Percentiles rank a stretch among this genome's conserved stretches.
These are phyloP conservation scores for Lampris incognitus DNA, from an alignment of 2,113 vertebrate species.

Conservation along the genomic window DNA sequence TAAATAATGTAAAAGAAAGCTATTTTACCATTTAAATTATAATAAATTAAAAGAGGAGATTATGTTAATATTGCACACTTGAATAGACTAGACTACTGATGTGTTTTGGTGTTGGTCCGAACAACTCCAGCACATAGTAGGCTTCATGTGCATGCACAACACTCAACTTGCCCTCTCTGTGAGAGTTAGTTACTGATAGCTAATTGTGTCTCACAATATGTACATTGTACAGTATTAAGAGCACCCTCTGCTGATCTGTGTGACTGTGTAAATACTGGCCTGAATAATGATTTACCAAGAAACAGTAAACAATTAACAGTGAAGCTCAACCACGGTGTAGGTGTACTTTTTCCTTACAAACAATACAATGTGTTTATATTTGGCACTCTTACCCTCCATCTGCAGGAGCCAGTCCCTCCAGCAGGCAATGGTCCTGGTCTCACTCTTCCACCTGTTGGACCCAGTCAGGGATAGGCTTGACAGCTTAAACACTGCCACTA, in stretches of 20 bases:
- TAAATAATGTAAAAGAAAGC: too few relatives aligned
- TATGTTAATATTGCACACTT: too few relatives aligned
- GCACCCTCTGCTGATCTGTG: not conserved
- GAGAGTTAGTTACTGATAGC: not conserved
- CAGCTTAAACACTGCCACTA: conserved; percentile 12
- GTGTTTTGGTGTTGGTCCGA: too few relatives aligned
- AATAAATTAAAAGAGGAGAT: too few relatives aligned
- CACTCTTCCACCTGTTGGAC: not conserved
- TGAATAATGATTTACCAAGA: not conserved
- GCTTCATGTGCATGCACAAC: too few relatives aligned
- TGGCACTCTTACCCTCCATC: not conserved
- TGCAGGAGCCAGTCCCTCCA: conserved; percentile 3
- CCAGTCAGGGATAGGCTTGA: not conserved
- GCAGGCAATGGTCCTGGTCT: conserved; percentile 3
- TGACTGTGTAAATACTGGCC: not conserved
- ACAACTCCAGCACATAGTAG: too few relatives aligned
- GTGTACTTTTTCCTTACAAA: not conserved
- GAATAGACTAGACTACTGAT: too few relatives aligned
- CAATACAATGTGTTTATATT: conserved; percentile 3
- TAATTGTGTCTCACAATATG: not conserved
- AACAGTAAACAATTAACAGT: not conserved
- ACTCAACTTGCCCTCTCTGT: too few relatives aligned
- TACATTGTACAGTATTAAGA: too few relatives aligned
- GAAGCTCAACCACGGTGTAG: not conserved
- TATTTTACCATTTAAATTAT: too few relatives aligned